A percentile compares a stretch with the other conserved stretches of the same genome.
These are phyloP conservation scores for Leptinotarsa rubiginosa DNA, from an alignment of 2,888 invertebrate species.

Conservation along the genomic window DNA sequence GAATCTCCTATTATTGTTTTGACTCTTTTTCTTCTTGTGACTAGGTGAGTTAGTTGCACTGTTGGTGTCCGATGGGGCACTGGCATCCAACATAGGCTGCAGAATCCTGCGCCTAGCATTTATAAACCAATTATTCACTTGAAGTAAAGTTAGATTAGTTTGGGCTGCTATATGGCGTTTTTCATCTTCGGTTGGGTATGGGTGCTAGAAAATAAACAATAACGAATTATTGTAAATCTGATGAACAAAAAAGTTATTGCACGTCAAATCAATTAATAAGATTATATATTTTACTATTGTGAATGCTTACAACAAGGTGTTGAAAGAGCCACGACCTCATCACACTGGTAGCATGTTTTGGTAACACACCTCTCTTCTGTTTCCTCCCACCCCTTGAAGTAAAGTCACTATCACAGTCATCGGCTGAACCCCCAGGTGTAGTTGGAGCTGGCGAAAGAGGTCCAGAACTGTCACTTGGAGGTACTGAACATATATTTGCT, in stretches of 20 bases:
- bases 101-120: conserved; percentile 91
- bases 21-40: conserved; percentile 71
- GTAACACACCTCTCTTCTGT: conserved; percentile 90
- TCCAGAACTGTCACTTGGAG: conserved; percentile 70
- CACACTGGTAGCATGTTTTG: conserved; percentile 94
- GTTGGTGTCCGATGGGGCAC: conserved; percentile 63
- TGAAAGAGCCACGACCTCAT: conserved; percentile 98
- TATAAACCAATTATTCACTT: conserved; percentile 95
- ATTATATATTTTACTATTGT: neutral
- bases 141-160: conserved; percentile 82
- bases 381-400: conserved; percentile 67
- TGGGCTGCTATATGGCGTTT: conserved; percentile 90
- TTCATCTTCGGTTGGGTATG: conserved; percentile 95
- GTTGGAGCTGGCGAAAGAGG: conserved; percentile 73
- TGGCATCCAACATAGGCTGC: conserved; percentile 91
- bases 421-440: conserved; percentile 71
- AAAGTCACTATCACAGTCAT: conserved; percentile 70
- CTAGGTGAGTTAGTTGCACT: conserved; percentile 54
- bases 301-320: conserved; percentile 85
- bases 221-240: neutral
- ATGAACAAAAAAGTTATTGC: neutral
- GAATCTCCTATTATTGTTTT: conserved; percentile 76
- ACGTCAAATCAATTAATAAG: neutral
- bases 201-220: conserved; percentile 76
- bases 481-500: conserved; percentile 71